Evolutionary conservation across 2,797 vertebrate genomes (phyloP).

Genomic region (Gadopsis marmoratus): DNA sequence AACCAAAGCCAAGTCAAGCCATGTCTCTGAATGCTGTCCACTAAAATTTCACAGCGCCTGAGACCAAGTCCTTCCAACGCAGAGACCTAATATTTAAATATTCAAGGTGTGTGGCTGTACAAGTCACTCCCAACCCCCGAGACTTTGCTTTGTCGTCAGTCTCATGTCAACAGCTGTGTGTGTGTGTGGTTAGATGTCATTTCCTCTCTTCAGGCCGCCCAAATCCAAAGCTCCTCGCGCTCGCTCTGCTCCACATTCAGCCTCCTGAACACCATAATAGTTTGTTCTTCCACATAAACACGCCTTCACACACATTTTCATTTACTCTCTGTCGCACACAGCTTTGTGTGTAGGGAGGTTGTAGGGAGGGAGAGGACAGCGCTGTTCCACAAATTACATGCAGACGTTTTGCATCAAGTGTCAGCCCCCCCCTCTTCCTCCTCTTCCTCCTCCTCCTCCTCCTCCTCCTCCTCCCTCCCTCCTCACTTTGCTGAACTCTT

Average conservation of each 20-base stretch:
- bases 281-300: constrained; percentile 17
- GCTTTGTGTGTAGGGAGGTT: constrained; percentile 61
- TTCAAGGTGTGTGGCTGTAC: neutral
- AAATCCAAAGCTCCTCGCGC: constrained; percentile 33
- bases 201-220: constrained; percentile 43
- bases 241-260: constrained; percentile 22
- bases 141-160: neutral
- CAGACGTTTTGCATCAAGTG: constrained; percentile 78
- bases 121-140: neutral
- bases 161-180: constrained; percentile 7
- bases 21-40: neutral
- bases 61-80: neutral
- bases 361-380: constrained; percentile 47
- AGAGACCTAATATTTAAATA: neutral
- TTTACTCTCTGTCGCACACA: constrained; percentile 11
- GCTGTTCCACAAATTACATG: constrained; percentile 69
- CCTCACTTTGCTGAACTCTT: constrained; percentile 43
- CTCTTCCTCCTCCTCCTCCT: constrained; percentile 41
- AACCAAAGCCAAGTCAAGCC: neutral
- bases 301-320: constrained; percentile 9
- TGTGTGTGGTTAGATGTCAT: constrained; percentile 50
- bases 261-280: constrained; percentile 3
- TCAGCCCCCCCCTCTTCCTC: constrained; percentile 55
- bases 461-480: constrained; percentile 39
- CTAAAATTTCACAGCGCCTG: no score